Base-by-base conservation (phyloP, 2,797 vertebrate species). In the Scolopax rusticola region DNA sequence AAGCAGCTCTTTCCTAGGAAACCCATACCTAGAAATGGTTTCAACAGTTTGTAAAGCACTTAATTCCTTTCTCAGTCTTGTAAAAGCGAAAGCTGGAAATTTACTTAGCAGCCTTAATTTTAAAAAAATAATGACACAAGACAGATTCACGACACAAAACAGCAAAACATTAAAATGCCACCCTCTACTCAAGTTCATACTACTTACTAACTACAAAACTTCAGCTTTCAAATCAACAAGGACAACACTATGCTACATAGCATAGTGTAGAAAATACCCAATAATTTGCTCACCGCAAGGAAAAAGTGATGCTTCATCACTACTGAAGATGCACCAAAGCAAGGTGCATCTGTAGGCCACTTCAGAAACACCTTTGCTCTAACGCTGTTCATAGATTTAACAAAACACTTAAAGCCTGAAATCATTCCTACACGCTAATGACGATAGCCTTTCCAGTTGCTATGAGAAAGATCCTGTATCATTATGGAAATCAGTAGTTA, bases 381-480 rank as follows among this genome's bases (percentile, higher is more conserved):
- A 69, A 51, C 12, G 69, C 25, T 54, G 33, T 32, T 70, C 11
- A 6, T 5, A 70, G 53, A 63, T 63, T 87, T 83, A 82, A 89
- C 68, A 89, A 77, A 91, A 83, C 47, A 27, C 27, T 60, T 40
- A n/a, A 68, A 85, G 85, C n/a, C 57, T 57, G 41, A 95, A 92
- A 85, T 91, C 79, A 78, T 92, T 81, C 71, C 93, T 87, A 91
- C 73, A 54, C 75, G 71, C 87, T 89, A 47, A 85, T 78, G 78
- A 89, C 47, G 53, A 94, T 8, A 93, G 54, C 32, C 69, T 54
- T 59, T 64, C 27, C 89, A 96, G 91, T 57, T 89, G 87, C 92
- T 85, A 89, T 32, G 73, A 95, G 87, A 93, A 85, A 85, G 95
- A 95, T 73, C 48, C 86, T 57, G 74, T 61, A 76, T 68, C 90